These are phyloP conservation scores for Dugesia japonica DNA, from an alignment of 2,888 invertebrate species.

Conservation along the genomic window DNA sequence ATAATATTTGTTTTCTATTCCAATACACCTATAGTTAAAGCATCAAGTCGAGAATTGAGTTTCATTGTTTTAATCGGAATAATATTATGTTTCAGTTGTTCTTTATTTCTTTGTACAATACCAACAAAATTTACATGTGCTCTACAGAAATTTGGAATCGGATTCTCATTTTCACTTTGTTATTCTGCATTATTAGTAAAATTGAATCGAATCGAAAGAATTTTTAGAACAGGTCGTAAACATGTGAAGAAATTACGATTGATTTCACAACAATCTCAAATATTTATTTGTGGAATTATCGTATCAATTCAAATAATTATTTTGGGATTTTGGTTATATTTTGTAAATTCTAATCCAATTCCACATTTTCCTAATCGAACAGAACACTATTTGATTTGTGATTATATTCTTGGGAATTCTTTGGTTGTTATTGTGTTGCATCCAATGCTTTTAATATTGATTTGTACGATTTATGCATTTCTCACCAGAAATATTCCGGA, in stretches of 20 bases:
- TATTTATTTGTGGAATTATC: conserved; percentile 47
- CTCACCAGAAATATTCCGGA: conserved; percentile 49
- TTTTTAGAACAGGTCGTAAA: conserved; percentile 46
- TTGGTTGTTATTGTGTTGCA: conserved; percentile 58
- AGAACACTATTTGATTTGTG: conserved; percentile 74
- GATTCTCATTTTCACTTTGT: conserved; percentile 47
- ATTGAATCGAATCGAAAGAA: conserved; percentile 47
- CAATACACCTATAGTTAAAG: conserved; percentile 49
- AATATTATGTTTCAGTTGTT: conserved; percentile 46
- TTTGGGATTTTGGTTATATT: conserved; percentile 75
- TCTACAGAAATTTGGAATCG: conserved; percentile 46
- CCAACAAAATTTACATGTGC: conserved; percentile 46
- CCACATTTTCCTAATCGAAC: conserved; percentile 76
- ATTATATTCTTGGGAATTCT: conserved; percentile 63
- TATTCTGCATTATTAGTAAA: conserved; percentile 49
- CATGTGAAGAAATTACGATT: conserved; percentile 48
- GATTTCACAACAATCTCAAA: conserved; percentile 49
- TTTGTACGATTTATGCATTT: conserved; percentile 51
- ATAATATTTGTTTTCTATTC: conserved; percentile 45
- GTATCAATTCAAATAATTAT: conserved; percentile 53
- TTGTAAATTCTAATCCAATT: conserved; percentile 72
- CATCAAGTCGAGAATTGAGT: conserved; percentile 49
- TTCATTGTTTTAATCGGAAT: conserved; percentile 47
- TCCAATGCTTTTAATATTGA: conserved; percentile 70
- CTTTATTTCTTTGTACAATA: conserved; percentile 46